A percentile compares a stretch with the other conserved stretches of the same genome.
These are phyloP conservation scores for Etheostoma perlongum DNA, from an alignment of 2,797 vertebrate genomes.

Conservation along the genomic window DNA sequence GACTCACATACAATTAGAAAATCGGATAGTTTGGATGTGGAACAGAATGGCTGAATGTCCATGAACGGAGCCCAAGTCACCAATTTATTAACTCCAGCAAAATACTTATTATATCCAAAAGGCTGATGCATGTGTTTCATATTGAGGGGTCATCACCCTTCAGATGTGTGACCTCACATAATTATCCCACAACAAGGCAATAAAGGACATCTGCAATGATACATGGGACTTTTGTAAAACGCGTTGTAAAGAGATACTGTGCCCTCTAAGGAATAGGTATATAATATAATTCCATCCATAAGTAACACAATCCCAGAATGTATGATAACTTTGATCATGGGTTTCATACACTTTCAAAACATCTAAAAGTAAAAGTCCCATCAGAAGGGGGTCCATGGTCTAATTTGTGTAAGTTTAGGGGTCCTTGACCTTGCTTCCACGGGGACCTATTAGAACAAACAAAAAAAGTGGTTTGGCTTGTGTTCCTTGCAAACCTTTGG, in stretches of 20 bases:
- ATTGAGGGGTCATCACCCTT: constrained; percentile 53
- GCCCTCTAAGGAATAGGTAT: neutral
- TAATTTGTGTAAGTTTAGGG: too few relatives aligned
- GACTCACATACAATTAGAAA: constrained; percentile 49
- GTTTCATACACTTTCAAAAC: too few relatives aligned
- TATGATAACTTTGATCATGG: too few relatives aligned
- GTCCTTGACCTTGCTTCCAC: too few relatives aligned
- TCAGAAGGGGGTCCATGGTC: too few relatives aligned
- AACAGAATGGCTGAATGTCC: constrained; percentile 37
- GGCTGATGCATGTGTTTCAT: constrained; percentile 60
- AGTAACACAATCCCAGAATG: too few relatives aligned
- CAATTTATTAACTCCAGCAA: constrained; percentile 51
- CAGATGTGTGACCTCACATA: constrained; percentile 62
- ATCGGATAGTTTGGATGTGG: constrained; percentile 25
- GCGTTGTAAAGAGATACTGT: constrained; percentile 28
- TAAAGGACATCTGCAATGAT: constrained; percentile 58
- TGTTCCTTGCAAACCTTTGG: neutral
- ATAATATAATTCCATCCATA: too few relatives aligned
- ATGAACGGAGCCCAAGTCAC: constrained; percentile 33
- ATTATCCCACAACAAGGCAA: constrained; percentile 51
- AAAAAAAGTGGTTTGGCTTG: neutral
- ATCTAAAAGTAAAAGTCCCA: too few relatives aligned
- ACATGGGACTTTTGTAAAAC: constrained; percentile 32
- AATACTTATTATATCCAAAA: constrained; percentile 59
- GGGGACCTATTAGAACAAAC: neutral